Conservation (phyloP, 2,797 vertebrate species). For the Alcedo atthis region DNA sequence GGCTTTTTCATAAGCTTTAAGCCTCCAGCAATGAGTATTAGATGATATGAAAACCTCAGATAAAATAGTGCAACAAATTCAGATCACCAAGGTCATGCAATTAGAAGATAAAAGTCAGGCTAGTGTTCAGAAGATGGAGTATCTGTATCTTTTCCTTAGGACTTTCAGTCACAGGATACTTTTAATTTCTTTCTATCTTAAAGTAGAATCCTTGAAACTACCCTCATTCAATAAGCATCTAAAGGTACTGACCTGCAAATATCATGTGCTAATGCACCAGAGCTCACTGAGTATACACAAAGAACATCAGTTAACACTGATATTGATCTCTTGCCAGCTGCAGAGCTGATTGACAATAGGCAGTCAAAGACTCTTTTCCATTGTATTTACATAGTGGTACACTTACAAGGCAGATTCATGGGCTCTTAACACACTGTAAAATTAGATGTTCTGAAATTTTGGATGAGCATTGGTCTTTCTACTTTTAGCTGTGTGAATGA, state of each 20-base stretch:
- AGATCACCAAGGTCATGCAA: background rate
- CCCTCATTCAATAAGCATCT: background rate
- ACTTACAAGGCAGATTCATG: background rate
- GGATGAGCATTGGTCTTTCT: background rate
- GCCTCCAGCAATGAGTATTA: background rate
- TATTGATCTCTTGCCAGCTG: background rate
- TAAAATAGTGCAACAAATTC: background rate
- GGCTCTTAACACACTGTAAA: background rate
- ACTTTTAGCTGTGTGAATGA: background rate
- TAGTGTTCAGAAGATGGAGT: background rate
- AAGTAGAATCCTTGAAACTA: background rate
- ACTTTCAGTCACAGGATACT: background rate
- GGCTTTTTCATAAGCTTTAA: background rate
- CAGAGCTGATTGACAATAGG: background rate
- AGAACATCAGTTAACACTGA: background rate
- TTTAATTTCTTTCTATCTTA: background rate
- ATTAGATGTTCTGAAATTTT: background rate
- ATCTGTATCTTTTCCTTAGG: background rate
- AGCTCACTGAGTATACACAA: background rate
- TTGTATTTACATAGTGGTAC: background rate
- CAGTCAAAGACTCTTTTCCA: background rate
- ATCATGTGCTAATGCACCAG: background rate
- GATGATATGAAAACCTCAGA: background rate
- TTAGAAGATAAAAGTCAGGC: background rate
- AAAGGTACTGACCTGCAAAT: background rate